Base-by-base conservation (phyloP, 2,113 vertebrate species). In the Lepisosteus osseus region DNA sequence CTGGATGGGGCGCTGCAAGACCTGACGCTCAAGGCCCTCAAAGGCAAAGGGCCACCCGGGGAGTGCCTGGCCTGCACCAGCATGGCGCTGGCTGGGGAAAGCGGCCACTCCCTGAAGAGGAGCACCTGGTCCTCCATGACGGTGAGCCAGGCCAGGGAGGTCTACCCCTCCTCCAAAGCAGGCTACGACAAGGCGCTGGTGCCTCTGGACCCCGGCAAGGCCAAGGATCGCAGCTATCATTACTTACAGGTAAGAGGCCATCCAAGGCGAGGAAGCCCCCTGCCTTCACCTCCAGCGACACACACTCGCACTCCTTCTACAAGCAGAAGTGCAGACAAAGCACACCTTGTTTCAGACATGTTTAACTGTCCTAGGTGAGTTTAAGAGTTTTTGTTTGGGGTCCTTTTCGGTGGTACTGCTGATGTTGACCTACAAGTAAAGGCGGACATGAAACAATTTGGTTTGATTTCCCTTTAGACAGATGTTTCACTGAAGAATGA, bases 111-210 rank as follows among this genome's bases (percentile, higher is more conserved):
- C 0, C 87, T 97, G 84, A 98, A 98, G 87, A 93, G 97, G 81
- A 96, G 96, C 56, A 96, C 95, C 70, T 99, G 97, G 97, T 97
- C 97, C 67, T 95, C 97, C 81, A 98, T 99, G 97, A 98, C 96
- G 0, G 97, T 98, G 82, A 98, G 93, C 92, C 97, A 99, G 86
- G 97, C 97, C 61, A 92, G 95, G 61, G 96, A 99, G 86, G 96
- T 95, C 75, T 96, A 95, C 80, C 94, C 95, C 56, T 90, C 93
- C 2, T 80, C 90, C 7, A 85, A 94, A 62, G 74, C 84, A 0
- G 82, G 87, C 77, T 94, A 95, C 2, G 93, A 96, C 77, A 98
- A 98, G 83, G 92, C 95, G 55, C 90, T 98, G 80, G 95, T 97
- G 82, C 94, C 95, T 61, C 84, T 96, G 70, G 97, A 98, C 74